Conservation (phyloP, 1,140 invertebrate genomes). For the Meteorus sp. region DNA sequence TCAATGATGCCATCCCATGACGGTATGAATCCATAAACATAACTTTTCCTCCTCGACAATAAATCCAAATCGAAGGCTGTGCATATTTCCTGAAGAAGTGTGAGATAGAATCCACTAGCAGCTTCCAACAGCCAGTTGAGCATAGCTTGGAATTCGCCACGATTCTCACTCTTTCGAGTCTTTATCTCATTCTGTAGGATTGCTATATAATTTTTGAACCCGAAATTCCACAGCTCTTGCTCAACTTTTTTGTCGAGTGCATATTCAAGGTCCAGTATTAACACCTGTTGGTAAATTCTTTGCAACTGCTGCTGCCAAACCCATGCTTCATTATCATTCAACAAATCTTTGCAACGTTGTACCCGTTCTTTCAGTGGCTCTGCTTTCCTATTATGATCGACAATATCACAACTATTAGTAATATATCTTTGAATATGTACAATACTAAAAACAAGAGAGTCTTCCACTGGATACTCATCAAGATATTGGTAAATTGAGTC, state of each 20-base stretch:
- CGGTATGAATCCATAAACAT: slow-evolving; percentile 56
- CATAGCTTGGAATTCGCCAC: slow-evolving; percentile 73
- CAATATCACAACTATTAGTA: too few species aligned
- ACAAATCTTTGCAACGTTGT: slow-evolving; percentile 64
- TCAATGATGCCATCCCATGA: slow-evolving; percentile 35
- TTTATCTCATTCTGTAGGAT: slow-evolving; percentile 74
- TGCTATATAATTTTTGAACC: slow-evolving; percentile 86
- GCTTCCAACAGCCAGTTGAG: slow-evolving; percentile 78
- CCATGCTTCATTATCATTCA: slow-evolving; percentile 66
- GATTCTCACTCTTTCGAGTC: slow-evolving; percentile 76
- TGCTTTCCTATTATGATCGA: slow-evolving; percentile 67
- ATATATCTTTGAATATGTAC: too few species aligned
- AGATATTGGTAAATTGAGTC: too few species aligned
- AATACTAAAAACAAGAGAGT: too few species aligned
- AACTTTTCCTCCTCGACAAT: slow-evolving; percentile 67
- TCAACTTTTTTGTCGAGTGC: slow-evolving; percentile 88
- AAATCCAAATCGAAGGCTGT: slow-evolving; percentile 79
- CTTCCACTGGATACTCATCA: too few species aligned
- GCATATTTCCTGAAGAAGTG: slow-evolving; percentile 80
- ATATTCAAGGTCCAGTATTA: slow-evolving; percentile 81
- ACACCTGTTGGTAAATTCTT: slow-evolving; percentile 78
- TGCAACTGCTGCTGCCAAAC: slow-evolving; percentile 69
- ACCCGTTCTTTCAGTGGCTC: slow-evolving; percentile 72
- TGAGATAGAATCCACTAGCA: slow-evolving; percentile 83
- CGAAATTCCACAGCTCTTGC: slow-evolving; percentile 86